These are phyloP conservation scores for Mythimna vitellina DNA, from an alignment of 2,888 invertebrate species.

Conservation along the genomic window DNA sequence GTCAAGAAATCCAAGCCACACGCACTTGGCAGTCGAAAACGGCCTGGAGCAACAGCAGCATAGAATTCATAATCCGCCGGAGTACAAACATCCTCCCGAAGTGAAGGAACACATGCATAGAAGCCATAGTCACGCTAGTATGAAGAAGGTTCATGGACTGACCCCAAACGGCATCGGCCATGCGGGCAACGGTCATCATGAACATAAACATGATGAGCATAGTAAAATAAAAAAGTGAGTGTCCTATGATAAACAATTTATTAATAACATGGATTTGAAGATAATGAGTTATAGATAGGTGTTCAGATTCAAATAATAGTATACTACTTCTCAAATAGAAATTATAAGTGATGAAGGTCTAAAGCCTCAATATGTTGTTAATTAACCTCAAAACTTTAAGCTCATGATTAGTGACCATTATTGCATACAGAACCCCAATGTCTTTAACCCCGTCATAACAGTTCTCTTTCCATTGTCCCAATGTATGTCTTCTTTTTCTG, in stretches of 20 bases:
- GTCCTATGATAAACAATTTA: neutral
- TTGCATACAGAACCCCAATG: neutral
- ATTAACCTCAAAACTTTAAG: neutral
- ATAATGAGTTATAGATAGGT: neutral
- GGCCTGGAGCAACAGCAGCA: constrained; percentile 74
- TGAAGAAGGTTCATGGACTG: constrained; percentile 82
- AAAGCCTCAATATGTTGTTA: neutral
- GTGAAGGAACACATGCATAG: constrained; percentile 80
- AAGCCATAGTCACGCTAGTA: constrained; percentile 86
- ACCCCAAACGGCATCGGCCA: constrained; percentile 84
- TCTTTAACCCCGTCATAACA: neutral
- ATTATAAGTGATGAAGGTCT: neutral
- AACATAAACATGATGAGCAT: constrained; percentile 78
- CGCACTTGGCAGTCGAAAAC: constrained; percentile 84
- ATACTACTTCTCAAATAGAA: neutral
- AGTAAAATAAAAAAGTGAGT: constrained; percentile 83
- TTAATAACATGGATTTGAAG: neutral
- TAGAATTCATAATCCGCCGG: constrained; percentile 65
- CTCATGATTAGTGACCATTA: neutral
- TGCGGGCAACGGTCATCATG: constrained; percentile 79
- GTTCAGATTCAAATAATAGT: neutral
- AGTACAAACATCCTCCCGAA: constrained; percentile 63
- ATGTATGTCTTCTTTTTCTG: neutral
- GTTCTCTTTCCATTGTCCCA: neutral
- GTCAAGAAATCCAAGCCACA: constrained; percentile 80